Evolutionary conservation across 92 coral and sea anemone genomes (phyloP).

Genomic region (Palythoa grandiflora): DNA sequence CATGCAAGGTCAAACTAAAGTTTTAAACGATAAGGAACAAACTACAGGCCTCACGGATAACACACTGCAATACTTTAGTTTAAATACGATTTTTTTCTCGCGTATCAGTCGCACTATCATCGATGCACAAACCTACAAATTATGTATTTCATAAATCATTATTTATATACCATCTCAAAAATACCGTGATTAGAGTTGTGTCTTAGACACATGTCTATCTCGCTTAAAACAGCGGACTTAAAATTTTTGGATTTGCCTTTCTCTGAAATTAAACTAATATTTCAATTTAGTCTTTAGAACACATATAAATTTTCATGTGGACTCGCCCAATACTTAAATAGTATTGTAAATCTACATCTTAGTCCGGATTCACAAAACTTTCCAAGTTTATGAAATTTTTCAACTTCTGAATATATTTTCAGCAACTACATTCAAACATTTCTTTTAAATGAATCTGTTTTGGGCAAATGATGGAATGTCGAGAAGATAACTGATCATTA

Average conservation of each 20-base stretch:
- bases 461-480: too few species aligned
- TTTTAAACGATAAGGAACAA: neutral
- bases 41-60: too few species aligned
- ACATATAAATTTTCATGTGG: neutral
- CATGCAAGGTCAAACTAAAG: neutral
- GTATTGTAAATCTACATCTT: neutral
- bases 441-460: too few species aligned
- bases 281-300: neutral
- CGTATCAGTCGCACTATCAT: neutral
- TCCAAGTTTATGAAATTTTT: too few species aligned
- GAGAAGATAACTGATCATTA: too few species aligned
- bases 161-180: neutral
- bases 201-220: constrained; percentile 20
- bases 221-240: constrained; percentile 15
- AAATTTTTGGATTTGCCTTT: neutral
- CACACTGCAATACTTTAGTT: neutral
- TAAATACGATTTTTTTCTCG: neutral
- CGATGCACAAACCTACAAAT: too few species aligned
- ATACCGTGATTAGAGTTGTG: neutral
- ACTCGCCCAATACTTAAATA: too few species aligned
- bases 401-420: too few species aligned
- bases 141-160: too few species aligned
- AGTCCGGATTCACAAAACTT: too few species aligned
- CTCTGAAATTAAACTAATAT: neutral
- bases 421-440: too few species aligned